These are phyloP conservation scores for Okapia johnstoni DNA, from an alignment of 2,113 vertebrate genomes.

Conservation along the genomic window DNA sequence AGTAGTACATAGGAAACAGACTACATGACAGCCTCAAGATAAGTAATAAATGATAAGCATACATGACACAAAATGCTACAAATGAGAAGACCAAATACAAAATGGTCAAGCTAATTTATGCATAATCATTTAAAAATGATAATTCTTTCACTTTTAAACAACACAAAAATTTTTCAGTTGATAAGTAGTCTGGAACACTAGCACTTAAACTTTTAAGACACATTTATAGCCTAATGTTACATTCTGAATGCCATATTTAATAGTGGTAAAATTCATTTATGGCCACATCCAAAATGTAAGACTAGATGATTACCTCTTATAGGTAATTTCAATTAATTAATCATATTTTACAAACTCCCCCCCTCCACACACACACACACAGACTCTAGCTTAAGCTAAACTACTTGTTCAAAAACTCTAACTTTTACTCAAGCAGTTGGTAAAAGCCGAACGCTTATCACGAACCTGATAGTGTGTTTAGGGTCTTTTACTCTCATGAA, in stretches of 20 bases:
- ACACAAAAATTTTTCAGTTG: not conserved
- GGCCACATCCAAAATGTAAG: constrained; percentile 13
- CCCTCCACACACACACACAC: too few species aligned
- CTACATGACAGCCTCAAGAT: not conserved
- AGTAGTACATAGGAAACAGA: not conserved
- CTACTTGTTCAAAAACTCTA: not conserved
- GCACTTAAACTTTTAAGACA: not conserved
- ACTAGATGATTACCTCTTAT: constrained; percentile 1
- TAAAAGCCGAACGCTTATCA: not conserved
- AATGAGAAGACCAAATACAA: constrained; percentile 17
- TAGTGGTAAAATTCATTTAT: constrained; percentile 22
- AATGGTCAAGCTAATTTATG: constrained; percentile 11
- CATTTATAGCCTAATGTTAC: not conserved
- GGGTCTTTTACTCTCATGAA: not conserved
- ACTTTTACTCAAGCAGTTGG: not conserved
- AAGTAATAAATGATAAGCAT: constrained; percentile 32
- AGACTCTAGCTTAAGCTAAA: not conserved
- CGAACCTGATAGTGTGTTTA: not conserved
- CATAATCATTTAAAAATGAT: not conserved
- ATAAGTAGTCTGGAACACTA: not conserved
- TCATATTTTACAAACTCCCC: not conserved
- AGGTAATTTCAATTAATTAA: not conserved
- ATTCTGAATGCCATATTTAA: not conserved
- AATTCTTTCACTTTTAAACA: not conserved
- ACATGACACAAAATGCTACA: not conserved